Evolutionary conservation across 64 coral and sea anemone species (phyloP).

Genomic region (Montipora capricornis): DNA sequence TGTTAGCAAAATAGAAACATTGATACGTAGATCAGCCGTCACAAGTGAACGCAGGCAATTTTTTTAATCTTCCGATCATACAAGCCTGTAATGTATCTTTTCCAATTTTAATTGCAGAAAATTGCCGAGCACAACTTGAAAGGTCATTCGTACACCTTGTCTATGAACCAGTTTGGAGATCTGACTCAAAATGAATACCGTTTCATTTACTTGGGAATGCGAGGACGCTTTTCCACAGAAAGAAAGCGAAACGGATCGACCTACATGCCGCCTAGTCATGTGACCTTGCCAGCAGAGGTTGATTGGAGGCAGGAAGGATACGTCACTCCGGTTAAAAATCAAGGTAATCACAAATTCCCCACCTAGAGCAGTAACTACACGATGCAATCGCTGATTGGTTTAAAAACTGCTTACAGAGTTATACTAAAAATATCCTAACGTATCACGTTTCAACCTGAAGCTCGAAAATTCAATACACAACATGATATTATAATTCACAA

Average conservation of each 20-base stretch:
- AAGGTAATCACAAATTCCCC: conserved; percentile 35
- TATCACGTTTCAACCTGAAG: too few species aligned
- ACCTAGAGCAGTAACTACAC: too few species aligned
- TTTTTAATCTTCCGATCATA: neutral
- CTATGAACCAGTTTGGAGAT: conserved; percentile 95
- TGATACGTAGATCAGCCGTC: too few species aligned
- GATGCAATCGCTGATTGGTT: too few species aligned
- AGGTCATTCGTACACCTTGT: conserved; percentile 65
- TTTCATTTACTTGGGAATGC: conserved; percentile 66
- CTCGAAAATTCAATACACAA: too few species aligned
- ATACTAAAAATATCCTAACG: too few species aligned
- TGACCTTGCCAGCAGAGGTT: conserved; percentile 73
- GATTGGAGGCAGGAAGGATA: conserved; percentile 95
- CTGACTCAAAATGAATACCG: conserved; percentile 80
- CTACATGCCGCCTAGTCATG: conserved; percentile 38
- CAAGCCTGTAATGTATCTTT: neutral
- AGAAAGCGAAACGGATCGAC: neutral
- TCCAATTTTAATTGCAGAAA: conserved; percentile 55
- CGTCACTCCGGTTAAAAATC: conserved; percentile 92
- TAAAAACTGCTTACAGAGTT: too few species aligned
- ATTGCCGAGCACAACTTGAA: conserved; percentile 81
- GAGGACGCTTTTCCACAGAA: conserved; percentile 40
- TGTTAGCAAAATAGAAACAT: too few species aligned
- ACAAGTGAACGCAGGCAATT: neutral
- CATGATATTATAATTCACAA: too few species aligned